These are phyloP conservation scores for Novumbra hubbsi DNA, from an alignment of 2,797 vertebrate species.

Conservation along the genomic window DNA sequence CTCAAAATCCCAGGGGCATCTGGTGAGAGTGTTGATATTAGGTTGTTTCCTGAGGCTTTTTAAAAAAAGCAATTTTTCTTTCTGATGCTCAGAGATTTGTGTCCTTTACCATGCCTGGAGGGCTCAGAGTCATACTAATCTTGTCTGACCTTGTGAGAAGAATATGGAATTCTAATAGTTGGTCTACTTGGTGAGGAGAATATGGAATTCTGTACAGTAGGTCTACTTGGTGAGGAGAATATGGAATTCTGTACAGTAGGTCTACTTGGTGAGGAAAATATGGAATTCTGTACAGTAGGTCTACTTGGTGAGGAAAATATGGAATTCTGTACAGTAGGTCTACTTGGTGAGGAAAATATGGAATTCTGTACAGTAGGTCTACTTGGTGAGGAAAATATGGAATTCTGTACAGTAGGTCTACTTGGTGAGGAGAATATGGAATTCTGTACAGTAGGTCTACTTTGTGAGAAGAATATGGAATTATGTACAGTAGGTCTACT, in stretches of 20 bases:
- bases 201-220: not conserved
- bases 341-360: slow-evolving; percentile 17
- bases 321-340: too few relatives aligned
- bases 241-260: not conserved
- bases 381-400: slow-evolving; percentile 17
- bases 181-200: not conserved
- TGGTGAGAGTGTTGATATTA: slow-evolving; percentile 11
- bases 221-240: slow-evolving; percentile 16
- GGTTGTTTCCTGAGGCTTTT: slow-evolving; percentile 12
- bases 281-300: not conserved
- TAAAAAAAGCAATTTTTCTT: not conserved
- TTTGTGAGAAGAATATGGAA: slow-evolving; percentile 13
- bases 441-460: not conserved
- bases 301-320: slow-evolving; percentile 17
- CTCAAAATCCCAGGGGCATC: slow-evolving; percentile 17
- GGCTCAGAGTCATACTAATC: slow-evolving; percentile 18
- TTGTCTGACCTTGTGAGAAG: slow-evolving; percentile 19
- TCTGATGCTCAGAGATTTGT: not conserved
- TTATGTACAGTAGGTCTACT: too few relatives aligned
- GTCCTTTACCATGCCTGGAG: not conserved
- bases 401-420: not conserved
- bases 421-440: slow-evolving; percentile 14
- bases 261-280: slow-evolving; percentile 16
- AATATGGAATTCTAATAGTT: not conserved
- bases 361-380: too few relatives aligned